phyloP scores from a whole-genome alignment of 2,888 invertebrate species.

The Baronia brevicornis region DNA sequence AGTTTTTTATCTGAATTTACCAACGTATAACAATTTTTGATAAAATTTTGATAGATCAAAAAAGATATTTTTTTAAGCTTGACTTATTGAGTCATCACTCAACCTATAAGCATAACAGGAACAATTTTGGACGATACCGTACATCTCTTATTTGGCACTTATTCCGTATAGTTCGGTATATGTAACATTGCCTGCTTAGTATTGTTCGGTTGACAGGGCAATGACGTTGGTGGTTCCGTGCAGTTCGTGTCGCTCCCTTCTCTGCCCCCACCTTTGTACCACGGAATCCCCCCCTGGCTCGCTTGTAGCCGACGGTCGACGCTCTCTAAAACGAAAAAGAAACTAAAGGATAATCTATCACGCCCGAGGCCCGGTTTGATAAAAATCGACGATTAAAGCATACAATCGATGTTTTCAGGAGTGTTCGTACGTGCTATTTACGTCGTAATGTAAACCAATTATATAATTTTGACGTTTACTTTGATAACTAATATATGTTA shows the following conservation, averaged over 20 bases:
- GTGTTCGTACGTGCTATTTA: constrained; percentile 39
- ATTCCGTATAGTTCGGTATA: constrained; percentile 50
- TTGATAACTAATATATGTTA: constrained; percentile 15
- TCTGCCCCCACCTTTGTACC: constrained; percentile 21
- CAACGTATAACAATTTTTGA: too few species aligned
- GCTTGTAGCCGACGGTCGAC: constrained; percentile 67
- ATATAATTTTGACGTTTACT: constrained; percentile 9
- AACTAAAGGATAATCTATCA: constrained; percentile 73
- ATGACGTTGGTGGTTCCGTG: constrained; percentile 66
- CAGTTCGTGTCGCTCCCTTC: constrained; percentile 37
- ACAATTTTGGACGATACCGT: constrained; percentile 42
- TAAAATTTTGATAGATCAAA: too few species aligned
- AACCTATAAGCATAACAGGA: constrained; percentile 26
- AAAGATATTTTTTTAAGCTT: constrained; percentile 1
- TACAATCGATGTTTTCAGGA: constrained; percentile 57
- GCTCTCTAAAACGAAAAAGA: constrained; percentile 72
- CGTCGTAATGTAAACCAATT: constrained; percentile 15
- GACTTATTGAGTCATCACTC: constrained; percentile 9
- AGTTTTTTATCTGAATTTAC: too few species aligned
- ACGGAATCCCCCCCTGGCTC: constrained; percentile 29
- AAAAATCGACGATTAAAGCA: constrained; percentile 71
- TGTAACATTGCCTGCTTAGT: constrained; percentile 68
- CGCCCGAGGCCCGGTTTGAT: constrained; percentile 68
- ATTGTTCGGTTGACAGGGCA: constrained; percentile 74
- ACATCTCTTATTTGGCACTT: constrained; percentile 45